Base-by-base conservation (phyloP, 2,113 vertebrate species). In the Campylomormyrus tamandua region DNA sequence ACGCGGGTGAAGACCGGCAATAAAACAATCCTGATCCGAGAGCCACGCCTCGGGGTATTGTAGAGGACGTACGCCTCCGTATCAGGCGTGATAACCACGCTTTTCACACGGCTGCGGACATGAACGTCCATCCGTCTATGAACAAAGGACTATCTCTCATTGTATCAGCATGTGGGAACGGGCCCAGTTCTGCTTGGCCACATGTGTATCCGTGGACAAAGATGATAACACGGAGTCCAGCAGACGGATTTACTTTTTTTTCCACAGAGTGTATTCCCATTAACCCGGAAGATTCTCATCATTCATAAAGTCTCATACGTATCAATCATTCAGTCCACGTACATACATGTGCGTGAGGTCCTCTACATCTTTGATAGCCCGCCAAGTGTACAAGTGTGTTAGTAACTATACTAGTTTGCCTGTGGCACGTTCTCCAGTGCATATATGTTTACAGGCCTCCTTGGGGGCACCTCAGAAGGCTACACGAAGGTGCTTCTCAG, bases 1-100 rank as follows among this genome's bases (percentile, higher is more conserved):
- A 21, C 52, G 89, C 52, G 62, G 85, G 86, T 48, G 89, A 90
- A 90, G 89, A 92, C 86, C 90, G 90, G 91, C 89, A 89, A 92
- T 93, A 92, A 93, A 90, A 74, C 91, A 58, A 90, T 91, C 92
- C 74, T 56, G 90, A 90, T 92, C 90, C 91, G 86, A 90, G 92
- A 58, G 83, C 92, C 88, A 91, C 90, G 86, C 89, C 92, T 84
- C 83, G 74, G 90, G 80, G 89, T 89, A 93, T 92, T 93, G 91
- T 91, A 80, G 42, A 52, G 58, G 85, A 27, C 21, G 58, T 42
- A 49, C 13, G 56, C 89, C 88, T 90, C 89, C 35, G 89, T 89
- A 80, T 62, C 90, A 88, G 89, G 77, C 89, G 86, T 42, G 92
- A 92, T 92, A 92, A 91, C 91, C 87, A 27, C 70, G 83, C 88